phyloP scores from a whole-genome alignment of 2,888 invertebrate species.

The Adela reaumurella region DNA sequence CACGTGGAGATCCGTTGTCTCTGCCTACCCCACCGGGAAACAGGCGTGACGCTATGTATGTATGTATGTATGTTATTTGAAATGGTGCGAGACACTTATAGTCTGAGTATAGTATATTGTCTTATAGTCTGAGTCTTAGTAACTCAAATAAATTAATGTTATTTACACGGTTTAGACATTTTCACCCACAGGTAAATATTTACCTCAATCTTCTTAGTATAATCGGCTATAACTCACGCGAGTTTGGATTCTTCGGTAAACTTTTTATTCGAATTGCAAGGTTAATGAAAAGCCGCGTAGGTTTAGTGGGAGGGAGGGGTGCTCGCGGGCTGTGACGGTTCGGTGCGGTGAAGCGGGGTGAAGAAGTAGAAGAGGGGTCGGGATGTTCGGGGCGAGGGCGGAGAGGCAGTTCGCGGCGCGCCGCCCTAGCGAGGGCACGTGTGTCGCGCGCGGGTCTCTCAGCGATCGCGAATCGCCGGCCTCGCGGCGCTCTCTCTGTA shows the following conservation, averaged over 20 bases:
- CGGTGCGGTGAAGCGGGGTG: conserved; percentile 31
- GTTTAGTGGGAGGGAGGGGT: conserved; percentile 37
- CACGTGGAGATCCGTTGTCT: too few relatives aligned
- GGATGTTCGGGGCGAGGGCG: conserved; percentile 29
- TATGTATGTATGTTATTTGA: too few relatives aligned
- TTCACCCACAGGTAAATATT: not conserved
- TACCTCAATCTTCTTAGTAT: not conserved
- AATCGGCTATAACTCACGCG: not conserved
- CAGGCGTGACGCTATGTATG: too few relatives aligned
- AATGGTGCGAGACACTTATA: too few relatives aligned
- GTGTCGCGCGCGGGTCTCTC: conserved; percentile 19
- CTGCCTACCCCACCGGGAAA: too few relatives aligned
- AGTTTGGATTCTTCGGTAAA: not conserved
- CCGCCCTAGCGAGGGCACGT: conserved; percentile 30
- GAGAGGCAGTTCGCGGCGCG: conserved; percentile 37
- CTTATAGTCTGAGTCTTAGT: not conserved
- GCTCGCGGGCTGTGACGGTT: too few relatives aligned
- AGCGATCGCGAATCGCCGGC: conserved; percentile 9
- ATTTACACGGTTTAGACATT: not conserved
- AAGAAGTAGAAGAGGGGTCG: too few relatives aligned
- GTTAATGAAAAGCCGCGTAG: conserved; percentile 51
- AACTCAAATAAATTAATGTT: not conserved
- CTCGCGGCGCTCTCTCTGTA: not conserved
- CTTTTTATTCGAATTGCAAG: conserved; percentile 50
- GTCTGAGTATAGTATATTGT: too few relatives aligned